Base-by-base conservation (phyloP, 1,140 invertebrate species). In the Mylabris phalerata region DNA sequence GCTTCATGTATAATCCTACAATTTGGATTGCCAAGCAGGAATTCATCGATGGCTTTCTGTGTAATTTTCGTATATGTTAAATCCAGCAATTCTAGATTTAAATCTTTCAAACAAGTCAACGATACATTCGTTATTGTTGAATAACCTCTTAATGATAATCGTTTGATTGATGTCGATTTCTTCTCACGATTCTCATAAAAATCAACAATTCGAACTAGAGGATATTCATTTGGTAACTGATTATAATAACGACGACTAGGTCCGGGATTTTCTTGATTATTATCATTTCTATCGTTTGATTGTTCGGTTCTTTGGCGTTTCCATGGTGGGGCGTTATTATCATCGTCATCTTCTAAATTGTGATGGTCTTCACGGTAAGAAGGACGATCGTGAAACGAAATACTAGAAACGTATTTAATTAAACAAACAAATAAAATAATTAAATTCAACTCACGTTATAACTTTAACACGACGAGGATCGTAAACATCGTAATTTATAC, bases 1-100 rank as follows among this genome's bases (percentile, higher is more conserved):
- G 51, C 55, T 25, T 64, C 55, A 57, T 72, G 71, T 9, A 72
- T 47, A 9, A 72, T 60, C 57, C 71, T 39, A 63, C 71, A 72
- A 38, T 63, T 63, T 3, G 71, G 71, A 62, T 72, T 68, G 4
- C 50, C 41, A 7, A 52, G 48, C 4, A 71, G 43, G 45, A 67
- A 72, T 11, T 63, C 45, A 9, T 65, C 46, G 7, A 72, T 59
- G 6, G 62, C 69, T 11, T 65, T 48, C 11, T 44, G 55, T 6
- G 68, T 67, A 4, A 70, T 62, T 9, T 57, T 60, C 0, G 71
- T 72, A 45, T 64, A 61, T n/a, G 69, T 70, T 3, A 72, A 58
- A 50, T 72, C 71, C 4, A 72, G 56, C 32, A 72, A 45, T 38
- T 70, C 67, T 25, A 72, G 40, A 27, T 65, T 55, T 11, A 71